Conservation (phyloP, 2,113 vertebrate genomes). For the Pseudolaguvia tuberculata region DNA sequence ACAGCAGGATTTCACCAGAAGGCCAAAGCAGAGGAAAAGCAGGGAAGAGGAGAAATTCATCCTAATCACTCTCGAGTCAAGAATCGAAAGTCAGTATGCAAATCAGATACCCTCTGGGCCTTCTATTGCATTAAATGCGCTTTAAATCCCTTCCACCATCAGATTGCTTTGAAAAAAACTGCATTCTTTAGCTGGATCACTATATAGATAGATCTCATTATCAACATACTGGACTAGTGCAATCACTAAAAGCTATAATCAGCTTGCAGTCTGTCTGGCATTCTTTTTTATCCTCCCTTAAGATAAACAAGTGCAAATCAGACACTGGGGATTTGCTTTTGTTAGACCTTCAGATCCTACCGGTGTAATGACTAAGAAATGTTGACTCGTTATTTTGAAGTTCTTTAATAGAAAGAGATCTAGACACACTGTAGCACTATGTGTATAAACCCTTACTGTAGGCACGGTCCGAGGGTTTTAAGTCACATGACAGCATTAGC, state of each 20-base stretch:
- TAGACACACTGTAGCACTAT: slow-evolving; percentile 50
- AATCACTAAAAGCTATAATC: slow-evolving; percentile 55
- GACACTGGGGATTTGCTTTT: neutral
- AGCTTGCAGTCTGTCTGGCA: slow-evolving; percentile 51
- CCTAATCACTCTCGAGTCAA: neutral
- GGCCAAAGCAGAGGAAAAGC: neutral
- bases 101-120: neutral
- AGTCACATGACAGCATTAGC: slow-evolving; percentile 58
- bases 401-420: slow-evolving; percentile 13
- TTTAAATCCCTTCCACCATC: neutral
- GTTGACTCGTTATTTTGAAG: slow-evolving; percentile 12
- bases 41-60: slow-evolving; percentile 4
- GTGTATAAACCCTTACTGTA: slow-evolving; percentile 58
- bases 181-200: neutral
- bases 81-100: slow-evolving; percentile 13
- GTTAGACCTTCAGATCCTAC: neutral
- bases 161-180: neutral
- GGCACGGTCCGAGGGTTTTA: slow-evolving; percentile 61
- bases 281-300: neutral
- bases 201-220: slow-evolving; percentile 50
- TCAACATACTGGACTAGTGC: slow-evolving; percentile 57
- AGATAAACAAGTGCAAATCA: slow-evolving; percentile 5
- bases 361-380: neutral
- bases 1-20: slow-evolving; percentile 1
- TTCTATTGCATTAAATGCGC: neutral